Conservation (phyloP, 2,113 vertebrate genomes). For the Amphiprion percula region DNA sequence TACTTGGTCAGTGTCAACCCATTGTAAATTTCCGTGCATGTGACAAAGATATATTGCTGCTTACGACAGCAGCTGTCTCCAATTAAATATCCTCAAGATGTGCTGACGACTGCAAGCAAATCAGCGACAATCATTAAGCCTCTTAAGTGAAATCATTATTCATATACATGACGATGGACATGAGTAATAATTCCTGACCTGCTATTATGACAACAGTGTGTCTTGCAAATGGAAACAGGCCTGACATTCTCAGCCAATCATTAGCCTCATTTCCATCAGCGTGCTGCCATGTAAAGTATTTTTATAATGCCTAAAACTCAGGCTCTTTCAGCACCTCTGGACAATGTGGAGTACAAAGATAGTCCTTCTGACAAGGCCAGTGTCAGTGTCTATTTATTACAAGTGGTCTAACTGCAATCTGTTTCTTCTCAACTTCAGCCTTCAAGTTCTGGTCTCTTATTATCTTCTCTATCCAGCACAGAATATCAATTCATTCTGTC, state of each 20-base stretch:
- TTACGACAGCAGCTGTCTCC: background rate
- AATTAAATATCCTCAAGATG: constrained; percentile 26
- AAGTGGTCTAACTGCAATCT: constrained; percentile 14
- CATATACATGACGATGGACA: constrained; percentile 2
- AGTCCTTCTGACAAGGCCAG: background rate
- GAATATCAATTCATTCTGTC: background rate
- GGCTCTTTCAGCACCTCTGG: background rate
- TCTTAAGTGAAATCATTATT: constrained; percentile 30
- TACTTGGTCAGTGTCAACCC: constrained; percentile 17
- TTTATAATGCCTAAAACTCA: background rate
- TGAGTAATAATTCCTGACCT: constrained; percentile 2
- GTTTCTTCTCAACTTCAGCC: constrained; percentile 5
- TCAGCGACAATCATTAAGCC: constrained; percentile 41
- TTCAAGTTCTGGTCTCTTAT: background rate
- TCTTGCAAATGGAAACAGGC: background rate
- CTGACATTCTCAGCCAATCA: background rate
- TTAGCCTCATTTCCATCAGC: constrained; percentile 7
- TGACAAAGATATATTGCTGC: constrained; percentile 10
- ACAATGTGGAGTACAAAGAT: background rate
- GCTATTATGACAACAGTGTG: constrained; percentile 1
- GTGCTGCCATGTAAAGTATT: background rate
- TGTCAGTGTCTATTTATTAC: constrained; percentile 7
- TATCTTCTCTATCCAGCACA: background rate
- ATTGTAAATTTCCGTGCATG: background rate
- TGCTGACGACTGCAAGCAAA: constrained; percentile 21